Evolutionary conservation across 2,888 invertebrate species (phyloP).

Genomic region (Philereme transversata): DNA sequence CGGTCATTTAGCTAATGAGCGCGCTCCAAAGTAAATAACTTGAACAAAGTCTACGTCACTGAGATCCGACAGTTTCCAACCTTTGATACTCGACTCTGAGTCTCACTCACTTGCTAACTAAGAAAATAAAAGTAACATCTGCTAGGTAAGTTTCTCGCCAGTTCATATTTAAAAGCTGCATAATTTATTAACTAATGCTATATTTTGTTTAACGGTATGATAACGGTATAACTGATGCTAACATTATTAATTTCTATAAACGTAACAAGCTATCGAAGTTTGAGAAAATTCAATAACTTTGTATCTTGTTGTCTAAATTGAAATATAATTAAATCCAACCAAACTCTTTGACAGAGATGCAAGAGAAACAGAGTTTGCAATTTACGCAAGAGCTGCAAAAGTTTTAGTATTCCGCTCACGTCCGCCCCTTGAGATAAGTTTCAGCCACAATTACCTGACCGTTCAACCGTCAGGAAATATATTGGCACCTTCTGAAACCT

Average conservation of each 20-base stretch:
- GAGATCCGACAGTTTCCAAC: conserved; percentile 61
- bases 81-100: conserved; percentile 61
- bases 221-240: no score
- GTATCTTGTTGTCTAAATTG: conserved; percentile 26
- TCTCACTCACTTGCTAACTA: conserved; percentile 48
- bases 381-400: conserved; percentile 67
- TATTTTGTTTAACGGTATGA: conserved; percentile 11
- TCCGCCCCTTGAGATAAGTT: conserved; percentile 78
- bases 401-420: conserved; percentile 75
- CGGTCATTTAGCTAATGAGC: conserved; percentile 80
- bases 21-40: conserved; percentile 75
- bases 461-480: conserved; percentile 81
- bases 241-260: conserved; percentile 8
- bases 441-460: conserved; percentile 81
- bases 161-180: conserved; percentile 34
- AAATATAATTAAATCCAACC: conserved; percentile 29
- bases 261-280: conserved; percentile 23
- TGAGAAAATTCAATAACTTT: conserved; percentile 23
- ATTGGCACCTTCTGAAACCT: conserved; percentile 78
- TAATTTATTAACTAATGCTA: conserved; percentile 26
- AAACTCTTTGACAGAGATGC: conserved; percentile 29
- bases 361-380: conserved; percentile 65
- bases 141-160: conserved; percentile 36
- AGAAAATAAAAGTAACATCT: conserved; percentile 54
- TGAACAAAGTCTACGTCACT: conserved; percentile 72